These are phyloP conservation scores for Chloebia gouldiae DNA, from an alignment of 2,113 vertebrate genomes.

Conservation along the genomic window DNA sequence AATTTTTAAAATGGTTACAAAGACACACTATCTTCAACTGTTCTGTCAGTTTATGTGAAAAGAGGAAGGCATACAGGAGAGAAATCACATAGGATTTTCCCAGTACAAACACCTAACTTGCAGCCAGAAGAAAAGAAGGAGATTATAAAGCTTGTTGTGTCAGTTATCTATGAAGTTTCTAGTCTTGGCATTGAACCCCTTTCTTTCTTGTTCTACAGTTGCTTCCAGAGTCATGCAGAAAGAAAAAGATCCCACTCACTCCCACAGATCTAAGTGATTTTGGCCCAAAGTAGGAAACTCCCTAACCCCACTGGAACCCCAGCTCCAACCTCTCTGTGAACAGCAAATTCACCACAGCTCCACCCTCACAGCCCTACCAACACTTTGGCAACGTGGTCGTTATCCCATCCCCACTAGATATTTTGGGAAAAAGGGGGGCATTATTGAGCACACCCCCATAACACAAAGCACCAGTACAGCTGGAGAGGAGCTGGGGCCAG, in stretches of 20 bases:
- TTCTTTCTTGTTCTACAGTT: not conserved
- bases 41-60: not conserved
- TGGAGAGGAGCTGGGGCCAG: not conserved
- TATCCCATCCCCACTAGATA: not conserved
- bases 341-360: not conserved
- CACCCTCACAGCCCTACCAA: not conserved
- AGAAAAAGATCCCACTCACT: not conserved
- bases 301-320: not conserved
- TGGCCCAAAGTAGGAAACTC: not conserved
- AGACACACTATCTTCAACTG: not conserved
- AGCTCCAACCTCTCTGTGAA: not conserved
- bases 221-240: not conserved
- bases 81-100: not conserved
- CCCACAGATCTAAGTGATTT: not conserved
- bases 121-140: not conserved
- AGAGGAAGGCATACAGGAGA: not conserved
- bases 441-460: rapidly evolving
- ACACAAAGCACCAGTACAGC: not conserved
- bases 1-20: not conserved
- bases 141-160: not conserved
- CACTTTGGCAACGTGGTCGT: rapidly evolving
- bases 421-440: not conserved
- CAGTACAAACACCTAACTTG: not conserved
- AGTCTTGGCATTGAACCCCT: not conserved
- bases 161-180: not conserved